These are phyloP conservation scores for Euplagia quadripunctaria DNA, from an alignment of 2,888 invertebrate species.

Conservation along the genomic window DNA sequence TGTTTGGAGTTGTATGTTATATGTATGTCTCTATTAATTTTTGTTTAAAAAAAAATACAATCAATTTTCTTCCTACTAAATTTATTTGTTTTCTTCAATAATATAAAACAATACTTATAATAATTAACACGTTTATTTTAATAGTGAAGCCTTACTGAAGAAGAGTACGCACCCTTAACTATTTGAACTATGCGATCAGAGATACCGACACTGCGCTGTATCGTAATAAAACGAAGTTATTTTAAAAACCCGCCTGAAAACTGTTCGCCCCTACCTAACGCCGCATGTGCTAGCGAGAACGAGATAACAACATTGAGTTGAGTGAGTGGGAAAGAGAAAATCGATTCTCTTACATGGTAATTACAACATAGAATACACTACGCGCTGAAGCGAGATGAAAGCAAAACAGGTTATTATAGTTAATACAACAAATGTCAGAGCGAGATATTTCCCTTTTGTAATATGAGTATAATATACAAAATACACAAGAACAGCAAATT, in stretches of 20 bases:
- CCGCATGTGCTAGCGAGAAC: slow-evolving; percentile 54
- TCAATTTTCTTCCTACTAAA: too few species aligned
- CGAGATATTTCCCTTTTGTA: background rate
- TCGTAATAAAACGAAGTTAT: slow-evolving; percentile 42
- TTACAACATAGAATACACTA: slow-evolving; percentile 53
- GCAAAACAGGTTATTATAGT: slow-evolving; percentile 54
- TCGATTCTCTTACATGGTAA: slow-evolving; percentile 51
- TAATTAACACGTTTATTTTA: too few species aligned
- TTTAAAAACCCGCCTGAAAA: slow-evolving; percentile 50
- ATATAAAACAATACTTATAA: too few species aligned
- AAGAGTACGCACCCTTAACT: too few species aligned
- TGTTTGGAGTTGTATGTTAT: too few species aligned
- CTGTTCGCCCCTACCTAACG: slow-evolving; percentile 46
- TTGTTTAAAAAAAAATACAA: too few species aligned
- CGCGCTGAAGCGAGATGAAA: slow-evolving; percentile 64
- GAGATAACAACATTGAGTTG: slow-evolving; percentile 56
- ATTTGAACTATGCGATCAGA: background rate
- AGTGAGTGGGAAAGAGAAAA: slow-evolving; percentile 69
- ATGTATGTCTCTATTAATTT: too few species aligned
- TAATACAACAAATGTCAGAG: slow-evolving; percentile 28
- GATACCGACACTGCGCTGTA: background rate
- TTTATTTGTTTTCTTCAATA: too few species aligned
- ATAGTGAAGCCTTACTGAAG: too few species aligned
- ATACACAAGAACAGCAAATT: background rate
- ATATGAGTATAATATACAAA: background rate